phyloP scores from a whole-genome alignment of 2,113 vertebrate genomes.

The Gorsachius goisagi region DNA sequence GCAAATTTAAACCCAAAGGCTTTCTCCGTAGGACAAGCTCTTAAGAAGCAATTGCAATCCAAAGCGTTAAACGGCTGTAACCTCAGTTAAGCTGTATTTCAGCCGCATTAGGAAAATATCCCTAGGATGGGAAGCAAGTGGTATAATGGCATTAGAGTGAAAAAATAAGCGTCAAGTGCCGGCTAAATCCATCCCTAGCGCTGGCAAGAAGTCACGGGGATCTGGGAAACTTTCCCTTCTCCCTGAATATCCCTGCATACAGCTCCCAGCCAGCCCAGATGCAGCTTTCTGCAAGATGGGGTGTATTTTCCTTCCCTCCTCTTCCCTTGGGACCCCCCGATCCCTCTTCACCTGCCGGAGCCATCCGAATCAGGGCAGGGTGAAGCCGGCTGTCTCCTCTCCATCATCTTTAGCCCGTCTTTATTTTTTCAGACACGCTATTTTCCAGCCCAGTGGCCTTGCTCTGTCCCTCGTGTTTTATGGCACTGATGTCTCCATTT shows the following conservation, averaged over 20 bases:
- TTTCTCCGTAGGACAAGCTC: slow-evolving; percentile 18
- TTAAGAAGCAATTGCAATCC: slow-evolving; percentile 33
- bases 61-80: slow-evolving; percentile 13
- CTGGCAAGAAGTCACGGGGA: background rate
- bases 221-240: background rate
- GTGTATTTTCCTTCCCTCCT: background rate
- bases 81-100: slow-evolving; percentile 45
- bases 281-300: rapidly evolving
- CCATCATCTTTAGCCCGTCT: slow-evolving; percentile 6
- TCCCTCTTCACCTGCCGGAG: background rate
- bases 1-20: slow-evolving; percentile 39
- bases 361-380: background rate
- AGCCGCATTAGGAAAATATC: slow-evolving; percentile 60
- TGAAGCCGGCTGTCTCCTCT: background rate
- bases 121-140: slow-evolving; percentile 32
- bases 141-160: slow-evolving; percentile 53
- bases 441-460: slow-evolving; percentile 66
- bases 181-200: background rate
- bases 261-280: background rate
- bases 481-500: slow-evolving; percentile 53
- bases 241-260: rapidly evolving
- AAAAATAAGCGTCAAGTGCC: background rate
- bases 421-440: slow-evolving; percentile 1
- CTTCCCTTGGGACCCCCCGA: background rate
- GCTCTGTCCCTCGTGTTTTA: slow-evolving; percentile 54